phyloP scores from a whole-genome alignment of 2,113 vertebrate species.

The Lanius collurio region DNA sequence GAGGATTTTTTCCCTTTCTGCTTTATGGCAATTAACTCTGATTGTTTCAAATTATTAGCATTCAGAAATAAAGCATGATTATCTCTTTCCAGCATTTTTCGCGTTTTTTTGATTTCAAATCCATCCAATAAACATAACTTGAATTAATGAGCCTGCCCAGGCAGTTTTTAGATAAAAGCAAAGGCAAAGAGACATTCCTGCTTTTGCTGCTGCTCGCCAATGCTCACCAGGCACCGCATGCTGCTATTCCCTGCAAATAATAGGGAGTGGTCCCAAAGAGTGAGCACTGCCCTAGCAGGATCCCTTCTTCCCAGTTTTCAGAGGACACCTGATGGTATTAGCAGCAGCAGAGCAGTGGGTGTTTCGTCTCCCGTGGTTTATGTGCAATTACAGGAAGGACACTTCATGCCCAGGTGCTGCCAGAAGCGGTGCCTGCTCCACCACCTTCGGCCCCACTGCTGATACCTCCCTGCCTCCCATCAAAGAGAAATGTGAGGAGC shows the following conservation, averaged over 20 bases:
- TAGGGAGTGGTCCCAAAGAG: not conserved
- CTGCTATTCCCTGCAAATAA: not conserved
- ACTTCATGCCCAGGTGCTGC: not conserved
- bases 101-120: not conserved
- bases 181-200: not conserved
- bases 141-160: not conserved
- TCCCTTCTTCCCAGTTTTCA: not conserved
- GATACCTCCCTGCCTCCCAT: not conserved
- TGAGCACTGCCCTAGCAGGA: not conserved
- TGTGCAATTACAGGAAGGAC: not conserved
- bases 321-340: not conserved
- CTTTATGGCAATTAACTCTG: not conserved
- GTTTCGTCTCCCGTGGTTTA: not conserved
- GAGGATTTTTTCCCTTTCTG: not conserved
- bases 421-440: not conserved
- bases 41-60: not conserved
- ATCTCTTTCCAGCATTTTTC: not conserved
- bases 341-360: not conserved
- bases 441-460: fast-evolving
- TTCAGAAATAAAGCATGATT: not conserved
- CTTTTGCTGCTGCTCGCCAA: not conserved
- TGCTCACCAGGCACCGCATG: not conserved
- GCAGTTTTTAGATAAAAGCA: not conserved
- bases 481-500: conserved; percentile 19
- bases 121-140: not conserved